Evolutionary conservation across 2,888 invertebrate species (phyloP), one percentile per base, ranked within the genome.

Genomic region (Pteria penguin): DNA sequence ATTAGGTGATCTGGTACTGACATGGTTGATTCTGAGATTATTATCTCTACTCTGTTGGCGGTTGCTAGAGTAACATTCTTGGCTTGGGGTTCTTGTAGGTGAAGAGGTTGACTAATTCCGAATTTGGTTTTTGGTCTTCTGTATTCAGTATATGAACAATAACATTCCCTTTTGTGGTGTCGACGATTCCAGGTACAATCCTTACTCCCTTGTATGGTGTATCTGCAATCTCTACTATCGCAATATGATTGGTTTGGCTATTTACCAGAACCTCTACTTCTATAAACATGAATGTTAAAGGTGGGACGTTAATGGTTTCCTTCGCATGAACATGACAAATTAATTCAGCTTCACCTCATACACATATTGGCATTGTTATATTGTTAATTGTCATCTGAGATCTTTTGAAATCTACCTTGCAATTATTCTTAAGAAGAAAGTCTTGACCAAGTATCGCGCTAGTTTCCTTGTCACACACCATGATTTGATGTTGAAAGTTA

Each of bases 1-100:
- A 45, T n/a, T 2, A 63, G 60, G 60, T 72, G 63, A 52, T 62
- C 31, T 27, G 76, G 72, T 55, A 75, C 18, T 24, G 26, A 18
- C 52, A 24, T 14, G 8, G 31, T 22, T n/a, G 18, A 24, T 24
- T 1, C 33, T 4, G 32, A 36, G 45, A 5, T 36, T 14, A n/a
- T n/a, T n/a, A 36, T 36, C 45, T 11, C 45, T 36, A 36, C 45
- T 36, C 45, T 36, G 45, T 36, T 36, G 45, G 5, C 14, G 5
- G 45, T 36, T 36, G 26, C n/a, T n/a, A 58, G 22, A n/a, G 11
- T 62, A 8, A 31, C 32, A 24, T 5, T 29, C n/a, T n/a, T 32
- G 31, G 18, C 22, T 14, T 27, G n/a, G 11, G 18, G 62, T 27
- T 33, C 22, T 3, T 24, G 24, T 11, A 33, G 24, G 14, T 33